A percentile compares a stretch with the other conserved stretches of the same genome.
Conservation (phyloP, 2,113 vertebrate genomes). For the Bubo blakistoni region DNA sequence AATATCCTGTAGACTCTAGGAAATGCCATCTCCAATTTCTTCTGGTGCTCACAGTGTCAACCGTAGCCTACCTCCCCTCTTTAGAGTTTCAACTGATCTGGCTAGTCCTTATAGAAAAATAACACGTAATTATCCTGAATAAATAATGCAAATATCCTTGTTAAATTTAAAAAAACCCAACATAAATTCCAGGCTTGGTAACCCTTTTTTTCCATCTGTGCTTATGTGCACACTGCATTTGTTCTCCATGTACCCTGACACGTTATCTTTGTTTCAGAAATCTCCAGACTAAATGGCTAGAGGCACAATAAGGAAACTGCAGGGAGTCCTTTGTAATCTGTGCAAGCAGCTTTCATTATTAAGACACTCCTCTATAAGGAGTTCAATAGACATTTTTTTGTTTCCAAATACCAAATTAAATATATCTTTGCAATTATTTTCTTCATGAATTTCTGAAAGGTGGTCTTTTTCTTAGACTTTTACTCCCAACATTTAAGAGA, state of each 20-base stretch:
- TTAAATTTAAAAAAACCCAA: neutral
- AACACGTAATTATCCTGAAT: neutral
- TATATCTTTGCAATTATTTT: neutral
- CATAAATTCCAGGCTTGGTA: neutral
- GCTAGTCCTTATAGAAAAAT: neutral
- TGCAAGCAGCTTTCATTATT: neutral
- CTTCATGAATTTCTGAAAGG: neutral
- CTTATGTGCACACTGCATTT: neutral
- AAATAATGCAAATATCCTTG: neutral
- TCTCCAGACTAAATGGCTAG: neutral
- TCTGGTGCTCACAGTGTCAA: neutral
- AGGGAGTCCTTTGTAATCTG: neutral
- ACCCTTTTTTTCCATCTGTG: neutral
- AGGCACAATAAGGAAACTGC: neutral
- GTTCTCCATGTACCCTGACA: neutral
- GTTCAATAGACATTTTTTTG: neutral
- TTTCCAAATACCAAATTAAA: neutral
- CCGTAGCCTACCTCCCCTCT: fast-evolving
- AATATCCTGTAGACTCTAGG: neutral
- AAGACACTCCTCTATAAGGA: neutral
- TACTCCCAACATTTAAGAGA: neutral
- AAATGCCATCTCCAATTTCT: neutral
- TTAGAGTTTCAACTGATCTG: neutral
- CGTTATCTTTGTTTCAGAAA: neutral
- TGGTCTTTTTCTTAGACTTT: neutral